Conservation (phyloP, 1,140 invertebrate species). For the Coptotermes formosanus region DNA sequence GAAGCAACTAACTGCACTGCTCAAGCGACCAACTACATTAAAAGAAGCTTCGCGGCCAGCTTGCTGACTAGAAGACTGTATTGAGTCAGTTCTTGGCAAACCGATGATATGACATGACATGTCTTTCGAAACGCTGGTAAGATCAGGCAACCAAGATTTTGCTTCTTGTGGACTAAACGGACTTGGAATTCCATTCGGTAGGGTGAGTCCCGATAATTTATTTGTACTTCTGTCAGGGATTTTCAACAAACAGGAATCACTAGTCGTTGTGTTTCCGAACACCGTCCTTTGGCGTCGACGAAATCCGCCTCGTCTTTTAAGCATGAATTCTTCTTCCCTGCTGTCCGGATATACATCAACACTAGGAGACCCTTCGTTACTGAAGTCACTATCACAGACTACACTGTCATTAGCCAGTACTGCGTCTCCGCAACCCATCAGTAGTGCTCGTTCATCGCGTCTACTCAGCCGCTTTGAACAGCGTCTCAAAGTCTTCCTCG, state of each 20-base stretch:
- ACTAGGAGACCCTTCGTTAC: not conserved
- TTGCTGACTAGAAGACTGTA: not conserved
- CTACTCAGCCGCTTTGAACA: not conserved
- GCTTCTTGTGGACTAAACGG: conserved; percentile 31
- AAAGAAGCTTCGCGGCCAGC: not conserved
- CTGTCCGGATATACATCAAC: not conserved
- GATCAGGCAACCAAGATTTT: not conserved
- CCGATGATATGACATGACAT: not conserved
- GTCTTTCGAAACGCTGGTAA: not conserved
- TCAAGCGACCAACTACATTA: not conserved
- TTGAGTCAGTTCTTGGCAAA: not conserved
- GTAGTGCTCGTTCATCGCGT: not conserved
- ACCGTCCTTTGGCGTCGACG: not conserved
- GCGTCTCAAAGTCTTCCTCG: not conserved
- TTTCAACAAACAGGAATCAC: not conserved
- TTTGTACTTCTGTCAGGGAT: not conserved
- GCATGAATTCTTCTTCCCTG: not conserved
- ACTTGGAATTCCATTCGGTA: conserved; percentile 38
- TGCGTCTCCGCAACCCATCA: not conserved
- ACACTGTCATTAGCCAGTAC: not conserved
- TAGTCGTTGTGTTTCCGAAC: not conserved
- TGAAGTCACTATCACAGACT: not conserved
- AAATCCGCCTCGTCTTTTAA: not conserved
- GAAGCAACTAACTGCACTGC: not conserved
- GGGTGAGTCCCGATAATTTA: conserved; percentile 31